Conservation (phyloP, 1,140 invertebrate genomes). For the Microvelia longipes region DNA sequence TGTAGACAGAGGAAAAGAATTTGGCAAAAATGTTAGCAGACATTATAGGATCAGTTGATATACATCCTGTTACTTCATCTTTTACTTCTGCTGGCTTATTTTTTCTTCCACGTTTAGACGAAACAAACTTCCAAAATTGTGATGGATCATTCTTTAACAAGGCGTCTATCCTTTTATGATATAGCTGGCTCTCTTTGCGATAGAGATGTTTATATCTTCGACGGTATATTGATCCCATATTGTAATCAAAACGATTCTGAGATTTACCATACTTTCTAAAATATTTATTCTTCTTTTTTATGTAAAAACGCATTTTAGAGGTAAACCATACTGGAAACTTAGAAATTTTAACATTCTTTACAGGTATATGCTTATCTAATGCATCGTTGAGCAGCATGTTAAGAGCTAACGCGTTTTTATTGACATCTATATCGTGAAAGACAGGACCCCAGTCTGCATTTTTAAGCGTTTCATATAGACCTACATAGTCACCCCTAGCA, state of each 20-base stretch:
- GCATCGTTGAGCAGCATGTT: neutral
- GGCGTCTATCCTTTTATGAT: neutral
- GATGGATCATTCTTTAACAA: neutral
- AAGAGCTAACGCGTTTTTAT: neutral
- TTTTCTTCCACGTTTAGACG: neutral
- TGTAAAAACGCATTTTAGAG: neutral
- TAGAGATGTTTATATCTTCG: neutral
- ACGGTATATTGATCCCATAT: neutral
- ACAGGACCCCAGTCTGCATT: neutral
- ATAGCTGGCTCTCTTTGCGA: neutral
- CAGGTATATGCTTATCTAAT: neutral
- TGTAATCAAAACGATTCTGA: neutral
- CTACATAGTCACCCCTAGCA: neutral
- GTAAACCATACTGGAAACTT: neutral
- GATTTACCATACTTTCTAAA: neutral
- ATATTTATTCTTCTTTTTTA: neutral
- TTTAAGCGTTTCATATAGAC: neutral
- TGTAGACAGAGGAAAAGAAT: neutral
- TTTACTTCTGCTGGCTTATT: neutral
- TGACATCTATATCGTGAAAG: neutral
- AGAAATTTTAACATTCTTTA: neutral
- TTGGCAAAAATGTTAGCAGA: neutral
- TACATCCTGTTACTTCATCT: neutral
- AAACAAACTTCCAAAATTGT: neutral
- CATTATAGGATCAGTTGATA: neutral